Percentiles rank a stretch among this genome's conserved stretches.
phyloP scores from a whole-genome alignment of 2,797 vertebrate species.

The Percopsis omiscomaycus region DNA sequence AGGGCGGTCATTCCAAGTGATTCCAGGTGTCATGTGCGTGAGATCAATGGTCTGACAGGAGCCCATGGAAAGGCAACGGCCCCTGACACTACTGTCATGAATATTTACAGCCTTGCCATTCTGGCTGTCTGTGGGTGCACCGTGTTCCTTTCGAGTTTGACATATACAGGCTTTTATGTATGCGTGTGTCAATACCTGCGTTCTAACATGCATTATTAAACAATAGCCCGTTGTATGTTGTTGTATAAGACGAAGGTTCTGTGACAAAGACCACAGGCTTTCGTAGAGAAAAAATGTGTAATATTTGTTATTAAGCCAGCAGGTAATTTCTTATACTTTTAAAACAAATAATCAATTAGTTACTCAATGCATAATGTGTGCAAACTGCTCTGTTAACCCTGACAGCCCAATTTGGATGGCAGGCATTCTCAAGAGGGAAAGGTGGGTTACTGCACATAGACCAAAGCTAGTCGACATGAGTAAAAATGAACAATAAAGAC shows the following conservation, averaged over 20 bases:
- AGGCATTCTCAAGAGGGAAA: too few relatives aligned
- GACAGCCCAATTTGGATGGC: too few relatives aligned
- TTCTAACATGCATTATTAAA: conserved; percentile 7
- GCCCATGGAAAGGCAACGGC: conserved; percentile 28
- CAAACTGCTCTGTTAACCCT: too few relatives aligned
- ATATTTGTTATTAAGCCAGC: too few relatives aligned
- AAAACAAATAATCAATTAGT: too few relatives aligned
- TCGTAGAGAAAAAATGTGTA: not conserved
- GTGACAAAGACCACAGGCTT: not conserved
- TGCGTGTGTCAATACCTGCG: conserved; percentile 26
- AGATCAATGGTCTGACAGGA: conserved; percentile 68
- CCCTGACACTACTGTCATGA: conserved; percentile 60
- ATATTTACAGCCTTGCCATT: conserved; percentile 61
- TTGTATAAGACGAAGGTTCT: not conserved
- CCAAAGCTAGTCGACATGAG: too few relatives aligned
- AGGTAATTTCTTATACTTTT: too few relatives aligned
- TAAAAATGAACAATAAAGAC: not conserved
- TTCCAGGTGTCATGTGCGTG: conserved; percentile 52
- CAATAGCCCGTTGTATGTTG: not conserved
- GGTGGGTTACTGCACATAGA: too few relatives aligned
- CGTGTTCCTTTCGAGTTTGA: conserved; percentile 30
- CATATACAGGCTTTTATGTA: conserved; percentile 28
- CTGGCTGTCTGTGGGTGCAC: conserved; percentile 24
- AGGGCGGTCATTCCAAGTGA: conserved; percentile 50
- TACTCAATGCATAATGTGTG: too few relatives aligned